Percentiles rank a stretch among this genome's conserved stretches.
Conservation (phyloP, 1,140 invertebrate genomes). For the Halictus rubicundus region DNA sequence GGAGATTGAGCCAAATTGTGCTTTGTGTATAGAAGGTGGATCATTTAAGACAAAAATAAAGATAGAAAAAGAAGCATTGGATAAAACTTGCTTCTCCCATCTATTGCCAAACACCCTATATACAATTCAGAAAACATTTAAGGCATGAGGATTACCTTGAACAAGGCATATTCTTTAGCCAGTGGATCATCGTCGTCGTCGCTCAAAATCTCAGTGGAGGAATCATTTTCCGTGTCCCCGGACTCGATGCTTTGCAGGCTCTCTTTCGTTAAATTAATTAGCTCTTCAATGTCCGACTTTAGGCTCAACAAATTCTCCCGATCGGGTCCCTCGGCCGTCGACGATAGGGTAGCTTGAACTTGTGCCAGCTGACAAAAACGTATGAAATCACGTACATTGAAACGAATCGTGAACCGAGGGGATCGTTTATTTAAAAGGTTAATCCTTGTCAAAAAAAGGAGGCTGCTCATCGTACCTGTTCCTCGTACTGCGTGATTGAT, state of each 20-base stretch:
- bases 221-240: conserved; percentile 29
- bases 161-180: conserved; percentile 86
- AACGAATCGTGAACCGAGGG: not conserved
- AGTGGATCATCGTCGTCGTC: conserved; percentile 73
- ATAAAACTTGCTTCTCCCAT: no score
- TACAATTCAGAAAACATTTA: not conserved
- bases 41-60: no score
- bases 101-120: no score
- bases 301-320: conserved; percentile 82
- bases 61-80: no score
- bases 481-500: conserved; percentile 80
- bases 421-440: not conserved
- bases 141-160: conserved; percentile 80
- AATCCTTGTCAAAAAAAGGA: conserved; percentile 10
- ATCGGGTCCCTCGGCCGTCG: conserved; percentile 79
- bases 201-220: conserved; percentile 45
- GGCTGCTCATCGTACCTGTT: conserved; percentile 74
- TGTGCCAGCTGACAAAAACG: conserved; percentile 81
- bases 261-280: conserved; percentile 84
- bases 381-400: not conserved
- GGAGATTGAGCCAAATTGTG: no score
- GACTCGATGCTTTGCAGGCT: conserved; percentile 77
- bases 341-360: conserved; percentile 82
- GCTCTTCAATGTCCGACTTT: conserved; percentile 84
- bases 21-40: no score